Base-by-base conservation (phyloP, 2,888 invertebrate genomes). In the Cerceris rybyensis region DNA sequence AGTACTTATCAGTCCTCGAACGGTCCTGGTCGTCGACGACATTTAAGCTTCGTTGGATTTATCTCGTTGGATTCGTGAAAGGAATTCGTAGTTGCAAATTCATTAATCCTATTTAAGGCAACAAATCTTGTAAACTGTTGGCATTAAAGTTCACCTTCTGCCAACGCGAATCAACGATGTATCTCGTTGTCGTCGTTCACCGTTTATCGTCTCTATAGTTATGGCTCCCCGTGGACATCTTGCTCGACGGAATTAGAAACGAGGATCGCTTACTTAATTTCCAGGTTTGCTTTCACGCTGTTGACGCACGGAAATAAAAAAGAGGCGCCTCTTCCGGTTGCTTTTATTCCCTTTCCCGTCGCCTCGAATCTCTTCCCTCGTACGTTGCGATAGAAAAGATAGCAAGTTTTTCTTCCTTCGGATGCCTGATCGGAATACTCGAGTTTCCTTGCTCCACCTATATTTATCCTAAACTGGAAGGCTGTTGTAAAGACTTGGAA, bases 231-330 rank as follows among this genome's bases (percentile, higher is more conserved):
- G 6, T 17, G 17, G 41, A 46, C 49, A 16, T 42, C 39, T 54
- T 7, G n/a, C 13, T 28, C 13, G 17, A 49, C 67, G 8, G 60
- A 67, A 49, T 60, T 72, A 43, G 59, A 46, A 69, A 54, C 52
- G 16, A 16, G 70, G 59, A 69, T 64, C 74, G 13, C 54, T 9
- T 14, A n/a, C 41, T 70, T 75, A 57, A 57, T 57, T 50, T 43
- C 52, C n/a, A 4, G 50, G 13, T 43, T 46, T 17, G 14, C 28
- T 28, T 9, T 57, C 46, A 11, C 57, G 7, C 14, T 43, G 7
- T 14, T 16, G 41, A n/a, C 7, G 9, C 17, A 55, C 55, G 13
- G 13, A 28, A 55, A 17, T 55, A 55, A 55, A 57, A 55, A 55
- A 0, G 55, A 7, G 14, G 14, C 13, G 13, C 46, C 13, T 14